Conservation (phyloP, 2,797 vertebrate genomes). For the Ataeniobius toweri region DNA sequence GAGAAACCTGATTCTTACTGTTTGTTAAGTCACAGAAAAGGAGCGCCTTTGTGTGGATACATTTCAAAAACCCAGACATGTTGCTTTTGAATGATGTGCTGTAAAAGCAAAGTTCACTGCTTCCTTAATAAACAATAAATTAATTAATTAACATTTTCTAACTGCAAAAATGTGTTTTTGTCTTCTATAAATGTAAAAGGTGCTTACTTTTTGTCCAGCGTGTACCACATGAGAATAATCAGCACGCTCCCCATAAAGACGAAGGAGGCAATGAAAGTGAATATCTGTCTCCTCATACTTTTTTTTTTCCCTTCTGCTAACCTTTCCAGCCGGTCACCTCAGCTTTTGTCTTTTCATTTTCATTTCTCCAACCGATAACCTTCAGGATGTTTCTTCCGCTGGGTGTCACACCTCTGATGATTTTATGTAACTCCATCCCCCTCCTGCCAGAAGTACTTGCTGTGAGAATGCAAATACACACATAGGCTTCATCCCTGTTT, state of each 20-base stretch:
- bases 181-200: background rate
- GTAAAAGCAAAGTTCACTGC: background rate
- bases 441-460: background rate
- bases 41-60: background rate
- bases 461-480: background rate
- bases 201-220: conserved; percentile 59
- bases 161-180: background rate
- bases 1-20: background rate
- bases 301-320: background rate
- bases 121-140: background rate
- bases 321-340: background rate
- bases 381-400: background rate
- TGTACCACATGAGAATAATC: conserved; percentile 59
- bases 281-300: background rate
- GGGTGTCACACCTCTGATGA: background rate
- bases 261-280: conserved; percentile 51
- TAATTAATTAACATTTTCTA: background rate
- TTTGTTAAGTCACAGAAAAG: background rate
- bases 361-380: background rate
- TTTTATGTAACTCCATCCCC: background rate
- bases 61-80: background rate
- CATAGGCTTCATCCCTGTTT: background rate
- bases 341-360: background rate
- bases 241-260: conserved; percentile 62
- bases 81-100: background rate